Evolutionary conservation across 1,140 invertebrate genomes (phyloP), one percentile per base, ranked within the genome.

Genomic region (Marisa cornuarietis): DNA sequence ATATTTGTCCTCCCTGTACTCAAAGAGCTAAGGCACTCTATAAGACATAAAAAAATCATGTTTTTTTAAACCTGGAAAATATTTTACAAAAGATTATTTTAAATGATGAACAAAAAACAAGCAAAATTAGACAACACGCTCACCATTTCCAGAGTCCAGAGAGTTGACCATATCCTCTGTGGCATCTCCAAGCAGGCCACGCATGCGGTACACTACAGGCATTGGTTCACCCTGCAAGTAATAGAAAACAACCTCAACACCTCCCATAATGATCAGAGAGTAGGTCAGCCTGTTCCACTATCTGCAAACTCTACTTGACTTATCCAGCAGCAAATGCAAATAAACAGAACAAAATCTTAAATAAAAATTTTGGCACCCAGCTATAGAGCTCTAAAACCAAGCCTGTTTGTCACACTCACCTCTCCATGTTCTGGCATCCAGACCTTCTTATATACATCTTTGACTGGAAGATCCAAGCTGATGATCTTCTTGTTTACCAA

Each of bases 401-500:
- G 31, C 13, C 65, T 11, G n/a, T 68, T 22, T 68, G 10, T 20
- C 54, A 62, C 42, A 52, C 78, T 77, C 78, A 90, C 88, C 85
- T 91, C 90, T 71, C 87, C 86, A 85, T 90, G 90, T 82, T 96
- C 95, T 16, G 95, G 93, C 14, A 97, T 92, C 96, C 97, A 98
- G 49, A 94, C 88, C 87, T 93, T 93, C 87, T 93, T 93, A 86
- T 93, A 93, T 0, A 94, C 93, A 86, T 99, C 97, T 90, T 97
- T 97, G 0, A 99, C 97, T 0, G 96, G 95, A 74, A 99, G 92
- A 92, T 99, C 98, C 0, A 99, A 92, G 81, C 96, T 97, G 85
- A 99, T 99, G 75, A 99, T 99, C 92, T 99, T 99, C 90, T 99
- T 99, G 87, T 97, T 97, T 0, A 99, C 98, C n/a, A 99, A 92